Base-by-base conservation (phyloP, 1,140 invertebrate species). In the Cryptotermes secundus region DNA sequence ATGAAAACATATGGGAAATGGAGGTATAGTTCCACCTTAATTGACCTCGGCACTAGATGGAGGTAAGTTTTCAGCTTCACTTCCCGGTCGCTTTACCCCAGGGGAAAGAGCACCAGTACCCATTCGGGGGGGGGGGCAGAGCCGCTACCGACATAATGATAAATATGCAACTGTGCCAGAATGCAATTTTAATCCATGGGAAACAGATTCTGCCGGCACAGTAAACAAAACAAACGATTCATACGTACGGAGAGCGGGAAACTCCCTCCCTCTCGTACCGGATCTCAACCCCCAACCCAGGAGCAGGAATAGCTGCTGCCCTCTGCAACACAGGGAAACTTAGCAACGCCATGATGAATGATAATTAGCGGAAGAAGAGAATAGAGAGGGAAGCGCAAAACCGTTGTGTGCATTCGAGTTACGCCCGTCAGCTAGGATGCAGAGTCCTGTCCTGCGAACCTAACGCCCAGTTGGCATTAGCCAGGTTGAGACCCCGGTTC, bases 291-390 rank as follows among this genome's bases (percentile, higher is more conserved):
- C 6, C 6, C 24, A 9, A 4, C 6, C 53, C 53, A 16, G 3
- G 22, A 81, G n/a, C 34, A 81, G 19, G 80, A 42, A 42, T 81
- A 42, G 14, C 80, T 26, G 34, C 80, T 38, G 80, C 42, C 42
- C 36, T 34, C 45, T 82, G 26, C n/a, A 82, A 31, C 3, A n/a
- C 34, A 14, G 38, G 45, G n/a, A n/a, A 65, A 53, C 81, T 53
- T 49, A 38, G 53, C 81, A 82, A 49, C 31, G 81, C 38, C 81
- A 53, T 82, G 81, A 82, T 82, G 81, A 82, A 82, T 82, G 81
- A 82, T 82, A 82, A 82, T 82, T 82, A 82, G 38, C 42, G 38
- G 81, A 34, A 42, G 34, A 42, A 34, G 53, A 38, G 53, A 45
- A 2, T 12, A 34, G 35, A 38, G 81, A 0, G 81, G 81, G 31